phyloP scores from a whole-genome alignment of 2,113 vertebrate species.

The Galemys pyrenaicus region DNA sequence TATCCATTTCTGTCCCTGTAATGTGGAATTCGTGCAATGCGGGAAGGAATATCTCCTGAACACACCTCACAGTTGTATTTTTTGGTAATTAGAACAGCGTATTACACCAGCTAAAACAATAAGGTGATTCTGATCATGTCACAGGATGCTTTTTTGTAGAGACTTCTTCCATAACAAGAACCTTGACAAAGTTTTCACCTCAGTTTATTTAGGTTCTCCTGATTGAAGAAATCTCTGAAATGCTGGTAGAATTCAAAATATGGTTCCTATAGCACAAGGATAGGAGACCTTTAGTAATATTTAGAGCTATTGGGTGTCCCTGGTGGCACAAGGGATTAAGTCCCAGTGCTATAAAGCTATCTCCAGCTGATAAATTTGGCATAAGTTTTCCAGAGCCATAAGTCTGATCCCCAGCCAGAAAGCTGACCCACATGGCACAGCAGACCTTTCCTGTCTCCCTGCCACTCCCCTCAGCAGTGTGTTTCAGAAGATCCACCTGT shows the following conservation, averaged over 20 bases:
- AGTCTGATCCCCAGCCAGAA: too few relatives aligned
- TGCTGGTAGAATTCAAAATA: not conserved
- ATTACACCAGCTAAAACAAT: not conserved
- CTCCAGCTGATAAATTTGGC: too few relatives aligned
- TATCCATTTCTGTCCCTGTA: not conserved
- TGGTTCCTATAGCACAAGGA: not conserved
- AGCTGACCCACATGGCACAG: too few relatives aligned
- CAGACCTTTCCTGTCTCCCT: too few relatives aligned
- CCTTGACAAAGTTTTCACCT: not conserved
- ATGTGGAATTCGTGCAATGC: not conserved
- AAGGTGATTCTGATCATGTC: not conserved
- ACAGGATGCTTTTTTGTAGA: not conserved
- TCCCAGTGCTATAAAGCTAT: too few relatives aligned
- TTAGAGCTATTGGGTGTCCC: not conserved
- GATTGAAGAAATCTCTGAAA: not conserved
- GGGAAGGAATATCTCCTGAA: not conserved
- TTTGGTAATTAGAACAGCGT: not conserved
- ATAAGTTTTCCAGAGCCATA: too few relatives aligned
- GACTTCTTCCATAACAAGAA: not conserved
- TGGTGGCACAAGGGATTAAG: not conserved
- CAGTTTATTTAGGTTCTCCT: not conserved
- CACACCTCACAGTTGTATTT: not conserved
- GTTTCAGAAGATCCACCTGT: too few relatives aligned
- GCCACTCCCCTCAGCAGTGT: too few relatives aligned
- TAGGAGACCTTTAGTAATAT: not conserved